Percentiles rank a stretch among this genome's conserved stretches.
Evolutionary conservation across 2,113 vertebrate species (phyloP).

Genomic region (Silurus meridionalis): DNA sequence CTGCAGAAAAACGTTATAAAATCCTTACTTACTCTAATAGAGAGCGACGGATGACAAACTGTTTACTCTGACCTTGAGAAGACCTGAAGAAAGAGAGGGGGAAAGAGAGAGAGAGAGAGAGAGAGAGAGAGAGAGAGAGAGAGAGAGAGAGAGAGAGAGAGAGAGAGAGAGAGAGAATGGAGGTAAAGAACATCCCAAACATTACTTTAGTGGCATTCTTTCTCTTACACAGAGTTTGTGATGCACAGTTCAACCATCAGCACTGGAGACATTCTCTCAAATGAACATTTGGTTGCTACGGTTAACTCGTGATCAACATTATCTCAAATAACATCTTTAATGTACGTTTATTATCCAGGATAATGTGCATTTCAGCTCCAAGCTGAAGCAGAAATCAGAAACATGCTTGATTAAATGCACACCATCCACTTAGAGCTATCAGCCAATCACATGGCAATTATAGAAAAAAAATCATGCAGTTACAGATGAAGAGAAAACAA

Average conservation of each 20-base stretch:
- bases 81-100: conserved; percentile 66
- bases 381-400: not conserved
- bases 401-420: not conserved
- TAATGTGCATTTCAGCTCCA: too few relatives aligned
- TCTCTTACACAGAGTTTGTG: not conserved
- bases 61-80: conserved; percentile 84
- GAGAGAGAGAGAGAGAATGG: not conserved
- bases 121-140: not conserved
- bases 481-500: not conserved
- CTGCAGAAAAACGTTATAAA: too few relatives aligned
- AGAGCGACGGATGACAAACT: conserved; percentile 84
- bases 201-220: not conserved
- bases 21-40: conserved; percentile 86
- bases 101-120: not conserved
- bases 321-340: not conserved
- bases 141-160: not conserved
- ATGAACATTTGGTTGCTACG: not conserved
- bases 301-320: not conserved
- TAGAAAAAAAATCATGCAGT: not conserved
- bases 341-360: not conserved
- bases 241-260: not conserved
- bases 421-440: not conserved
- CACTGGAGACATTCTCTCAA: not conserved
- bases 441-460: not conserved
- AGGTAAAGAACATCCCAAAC: not conserved